Percentiles rank a stretch among this genome's conserved stretches.
These are phyloP conservation scores for Sorex fumeus DNA, from an alignment of 2,113 vertebrate species.

Conservation along the genomic window DNA sequence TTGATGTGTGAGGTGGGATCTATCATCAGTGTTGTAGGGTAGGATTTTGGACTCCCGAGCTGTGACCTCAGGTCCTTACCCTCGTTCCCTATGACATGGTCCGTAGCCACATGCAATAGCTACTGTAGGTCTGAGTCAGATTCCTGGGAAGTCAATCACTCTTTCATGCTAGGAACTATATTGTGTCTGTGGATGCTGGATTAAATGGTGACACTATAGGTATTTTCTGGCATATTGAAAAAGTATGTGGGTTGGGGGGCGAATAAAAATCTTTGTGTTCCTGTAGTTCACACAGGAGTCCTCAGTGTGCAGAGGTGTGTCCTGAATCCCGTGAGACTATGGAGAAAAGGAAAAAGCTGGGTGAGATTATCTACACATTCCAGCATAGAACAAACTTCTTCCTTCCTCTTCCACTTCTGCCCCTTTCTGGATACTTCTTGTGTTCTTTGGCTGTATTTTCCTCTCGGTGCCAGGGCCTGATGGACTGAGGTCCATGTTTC, in stretches of 20 bases:
- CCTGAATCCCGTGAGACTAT: not conserved
- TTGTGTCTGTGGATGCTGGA: too few relatives aligned
- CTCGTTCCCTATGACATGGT: rapidly evolving
- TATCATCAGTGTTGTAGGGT: not conserved
- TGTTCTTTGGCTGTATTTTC: not conserved
- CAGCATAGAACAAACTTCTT: too few relatives aligned
- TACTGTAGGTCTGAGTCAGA: not conserved
- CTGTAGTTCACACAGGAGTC: too few relatives aligned
- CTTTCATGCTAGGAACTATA: not conserved
- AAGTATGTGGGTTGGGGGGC: too few relatives aligned
- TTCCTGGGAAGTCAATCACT: rapidly evolving
- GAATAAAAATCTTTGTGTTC: too few relatives aligned
- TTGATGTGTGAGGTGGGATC: not conserved
- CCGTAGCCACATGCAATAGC: not conserved
- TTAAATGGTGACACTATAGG: too few relatives aligned
- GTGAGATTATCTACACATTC: not conserved
- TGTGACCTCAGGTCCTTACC: not conserved
- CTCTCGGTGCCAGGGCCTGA: not conserved
- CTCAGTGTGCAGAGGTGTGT: not conserved
- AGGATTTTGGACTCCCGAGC: not conserved
- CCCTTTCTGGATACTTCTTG: not conserved
- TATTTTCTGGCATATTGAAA: too few relatives aligned
- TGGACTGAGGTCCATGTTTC: not conserved
- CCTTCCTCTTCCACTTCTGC: not conserved
- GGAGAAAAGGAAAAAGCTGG: not conserved